Percentiles rank a stretch among this genome's conserved stretches.
These are phyloP conservation scores for Biston stratarius DNA, from an alignment of 2,888 invertebrate species.

Conservation along the genomic window DNA sequence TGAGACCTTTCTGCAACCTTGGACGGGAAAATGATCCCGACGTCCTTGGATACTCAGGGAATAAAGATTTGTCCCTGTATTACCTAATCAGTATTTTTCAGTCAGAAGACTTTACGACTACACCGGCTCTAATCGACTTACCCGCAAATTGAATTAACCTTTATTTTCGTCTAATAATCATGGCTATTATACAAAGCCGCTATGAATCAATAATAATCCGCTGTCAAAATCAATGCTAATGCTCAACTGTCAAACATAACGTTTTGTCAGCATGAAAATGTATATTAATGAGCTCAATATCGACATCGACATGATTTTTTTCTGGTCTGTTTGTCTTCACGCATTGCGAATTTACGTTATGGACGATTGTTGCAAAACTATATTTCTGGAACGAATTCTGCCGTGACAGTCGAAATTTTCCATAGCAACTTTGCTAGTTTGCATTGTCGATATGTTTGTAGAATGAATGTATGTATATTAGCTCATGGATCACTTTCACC, in stretches of 20 bases:
- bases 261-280: constrained; percentile 34
- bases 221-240: constrained; percentile 29
- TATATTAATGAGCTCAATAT: constrained; percentile 41
- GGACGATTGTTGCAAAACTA: constrained; percentile 39
- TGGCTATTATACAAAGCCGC: constrained; percentile 9
- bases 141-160: constrained; percentile 11
- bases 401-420: constrained; percentile 27
- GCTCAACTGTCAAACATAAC: constrained; percentile 27
- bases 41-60: constrained; percentile 57
- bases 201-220: constrained; percentile 15
- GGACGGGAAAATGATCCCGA: constrained; percentile 56
- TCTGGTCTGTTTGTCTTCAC: constrained; percentile 46
- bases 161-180: constrained; percentile 2
- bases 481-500: constrained; percentile 57
- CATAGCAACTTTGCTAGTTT: constrained; percentile 24
- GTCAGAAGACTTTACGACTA: constrained; percentile 2
- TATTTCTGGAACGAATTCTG: constrained; percentile 30
- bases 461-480: constrained; percentile 41
- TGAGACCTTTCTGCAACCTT: constrained; percentile 67
- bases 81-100: constrained; percentile 25
- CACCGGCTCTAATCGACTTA: constrained; percentile 1
- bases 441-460: constrained; percentile 16
- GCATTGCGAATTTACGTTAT: constrained; percentile 38
- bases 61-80: constrained; percentile 32
- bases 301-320: constrained; percentile 41